Percentiles rank a stretch among this genome's conserved stretches.
Evolutionary conservation across 2,888 invertebrate species (phyloP).

Genomic region (Chaetogeoica ovagalla): DNA sequence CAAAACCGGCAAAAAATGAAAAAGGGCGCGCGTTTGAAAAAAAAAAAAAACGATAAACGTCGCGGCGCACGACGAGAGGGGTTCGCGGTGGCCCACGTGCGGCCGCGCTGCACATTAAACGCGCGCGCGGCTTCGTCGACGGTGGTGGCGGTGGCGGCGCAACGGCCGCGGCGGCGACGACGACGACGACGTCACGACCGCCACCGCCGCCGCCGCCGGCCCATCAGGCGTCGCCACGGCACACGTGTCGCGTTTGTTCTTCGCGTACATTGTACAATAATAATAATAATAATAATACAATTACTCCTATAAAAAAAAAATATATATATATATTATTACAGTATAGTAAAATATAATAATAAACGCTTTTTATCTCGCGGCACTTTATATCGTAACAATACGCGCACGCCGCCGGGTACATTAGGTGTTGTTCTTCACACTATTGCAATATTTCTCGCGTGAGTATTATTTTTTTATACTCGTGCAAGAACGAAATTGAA

Average conservation of each 20-base stretch:
- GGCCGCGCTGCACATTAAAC: background rate
- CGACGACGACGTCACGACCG: background rate
- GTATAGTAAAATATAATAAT: background rate
- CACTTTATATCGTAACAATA: too few species aligned
- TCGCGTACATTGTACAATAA: background rate
- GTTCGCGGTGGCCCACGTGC: constrained; percentile 30
- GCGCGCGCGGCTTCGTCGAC: background rate
- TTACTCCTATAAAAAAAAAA: too few species aligned
- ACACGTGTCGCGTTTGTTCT: constrained; percentile 32
- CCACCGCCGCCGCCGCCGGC: background rate
- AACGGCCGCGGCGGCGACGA: background rate
- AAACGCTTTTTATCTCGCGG: background rate
- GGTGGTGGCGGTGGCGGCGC: background rate
- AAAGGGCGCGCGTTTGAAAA: background rate
- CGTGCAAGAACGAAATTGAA: too few species aligned
- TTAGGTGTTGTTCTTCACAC: too few species aligned
- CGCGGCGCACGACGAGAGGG: background rate
- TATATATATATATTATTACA: too few species aligned
- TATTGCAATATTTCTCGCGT: too few species aligned
- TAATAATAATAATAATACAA: too few species aligned
- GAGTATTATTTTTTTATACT: too few species aligned
- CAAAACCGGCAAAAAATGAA: background rate
- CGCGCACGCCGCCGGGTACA: too few species aligned
- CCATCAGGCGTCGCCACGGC: background rate
- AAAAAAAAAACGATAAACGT: background rate